Percentiles rank a stretch among this genome's conserved stretches.
phyloP scores from a whole-genome alignment of 1,140 invertebrate genomes.

The Stegodyphus mimosarum region DNA sequence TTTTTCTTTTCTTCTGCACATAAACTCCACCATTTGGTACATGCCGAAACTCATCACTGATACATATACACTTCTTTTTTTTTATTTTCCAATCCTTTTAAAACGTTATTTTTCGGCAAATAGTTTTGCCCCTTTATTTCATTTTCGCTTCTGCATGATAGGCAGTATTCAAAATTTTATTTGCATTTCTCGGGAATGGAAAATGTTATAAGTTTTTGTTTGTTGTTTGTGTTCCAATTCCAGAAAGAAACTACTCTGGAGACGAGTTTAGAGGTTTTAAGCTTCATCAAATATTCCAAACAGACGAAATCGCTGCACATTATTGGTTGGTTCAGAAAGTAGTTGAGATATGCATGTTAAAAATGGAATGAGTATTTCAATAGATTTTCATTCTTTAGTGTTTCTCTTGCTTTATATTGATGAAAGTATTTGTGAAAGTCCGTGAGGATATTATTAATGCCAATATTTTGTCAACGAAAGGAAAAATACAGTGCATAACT shows the following conservation, averaged over 20 bases:
- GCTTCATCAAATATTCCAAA: not conserved
- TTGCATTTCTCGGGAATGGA: constrained; percentile 46
- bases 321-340: not conserved
- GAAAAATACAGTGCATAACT: too few species aligned
- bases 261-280: not conserved
- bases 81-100: not conserved
- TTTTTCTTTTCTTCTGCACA: constrained; percentile 7
- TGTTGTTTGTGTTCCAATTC: not conserved
- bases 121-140: constrained; percentile 29
- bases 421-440: too few species aligned
- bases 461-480: too few species aligned
- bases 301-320: not conserved
- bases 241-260: not conserved
- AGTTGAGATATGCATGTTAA: too few species aligned
- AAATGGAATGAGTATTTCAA: too few species aligned
- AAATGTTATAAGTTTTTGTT: constrained; percentile 47
- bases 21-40: not conserved
- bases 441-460: too few species aligned
- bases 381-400: too few species aligned
- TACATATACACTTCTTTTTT: constrained; percentile 27
- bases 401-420: too few species aligned
- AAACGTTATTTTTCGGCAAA: not conserved
- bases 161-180: constrained; percentile 46
- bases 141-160: constrained; percentile 36
- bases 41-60: constrained; percentile 50